These are phyloP conservation scores for Ptychadena robeensis DNA, from an alignment of 2,797 vertebrate genomes.

Conservation along the genomic window DNA sequence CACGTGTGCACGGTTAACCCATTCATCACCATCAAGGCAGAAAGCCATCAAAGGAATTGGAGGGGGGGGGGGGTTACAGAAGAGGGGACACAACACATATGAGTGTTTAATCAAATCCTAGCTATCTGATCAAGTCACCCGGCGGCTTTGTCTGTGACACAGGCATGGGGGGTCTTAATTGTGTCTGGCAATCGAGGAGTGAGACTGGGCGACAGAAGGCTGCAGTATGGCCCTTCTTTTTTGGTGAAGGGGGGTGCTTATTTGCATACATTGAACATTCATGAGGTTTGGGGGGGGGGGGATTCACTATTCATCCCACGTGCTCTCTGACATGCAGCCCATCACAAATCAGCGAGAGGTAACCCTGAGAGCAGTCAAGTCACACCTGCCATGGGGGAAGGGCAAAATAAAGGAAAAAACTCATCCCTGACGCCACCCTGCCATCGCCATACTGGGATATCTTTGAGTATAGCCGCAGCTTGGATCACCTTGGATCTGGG, in stretches of 20 bases:
- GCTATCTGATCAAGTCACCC: slow-evolving; percentile 38
- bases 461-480: neutral
- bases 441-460: neutral
- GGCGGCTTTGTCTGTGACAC: slow-evolving; percentile 19
- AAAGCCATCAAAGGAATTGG: neutral
- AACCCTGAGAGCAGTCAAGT: neutral
- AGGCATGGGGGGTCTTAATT: neutral
- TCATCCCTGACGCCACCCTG: slow-evolving; percentile 63
- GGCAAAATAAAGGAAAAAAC: neutral
- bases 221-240: slow-evolving; percentile 7
- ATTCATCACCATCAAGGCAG: neutral
- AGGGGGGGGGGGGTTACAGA: slow-evolving; percentile 9
- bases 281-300: slow-evolving; percentile 33
- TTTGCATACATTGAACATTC: slow-evolving; percentile 56
- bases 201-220: slow-evolving; percentile 21
- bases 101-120: slow-evolving; percentile 13
- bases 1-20: slow-evolving; percentile 44
- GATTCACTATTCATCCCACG: slow-evolving; percentile 40
- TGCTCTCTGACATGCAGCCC: slow-evolving; percentile 35
- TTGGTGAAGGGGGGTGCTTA: slow-evolving; percentile 4
- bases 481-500: too few relatives aligned
- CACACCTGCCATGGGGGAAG: slow-evolving; percentile 41
- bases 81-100: neutral
- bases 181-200: slow-evolving; percentile 22
- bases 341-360: slow-evolving; percentile 47